Evolutionary conservation across 2,888 invertebrate species (phyloP).

Genomic region (Drosophila sordidula): DNA sequence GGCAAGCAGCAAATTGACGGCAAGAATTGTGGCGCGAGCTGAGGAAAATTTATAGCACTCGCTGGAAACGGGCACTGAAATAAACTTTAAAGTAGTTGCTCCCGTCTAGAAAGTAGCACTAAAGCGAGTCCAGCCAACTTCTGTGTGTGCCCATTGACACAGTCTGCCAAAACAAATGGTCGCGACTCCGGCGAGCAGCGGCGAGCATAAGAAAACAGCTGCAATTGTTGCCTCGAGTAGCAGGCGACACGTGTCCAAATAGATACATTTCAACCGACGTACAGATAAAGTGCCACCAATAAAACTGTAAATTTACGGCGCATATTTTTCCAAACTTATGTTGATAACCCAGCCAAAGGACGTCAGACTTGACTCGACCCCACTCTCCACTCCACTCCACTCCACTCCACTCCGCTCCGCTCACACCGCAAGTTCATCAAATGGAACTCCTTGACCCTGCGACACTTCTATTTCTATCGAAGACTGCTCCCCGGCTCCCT

Average conservation of each 20-base stretch:
- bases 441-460: slow-evolving; percentile 60
- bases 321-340: slow-evolving; percentile 70
- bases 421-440: slow-evolving; percentile 56
- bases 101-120: slow-evolving; percentile 1
- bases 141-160: slow-evolving; percentile 43
- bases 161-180: slow-evolving; percentile 61
- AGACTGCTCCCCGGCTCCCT: slow-evolving; percentile 7
- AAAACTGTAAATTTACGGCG: slow-evolving; percentile 61
- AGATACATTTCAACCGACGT: slow-evolving; percentile 41
- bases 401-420: slow-evolving; percentile 5
- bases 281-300: slow-evolving; percentile 56
- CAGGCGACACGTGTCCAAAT: slow-evolving; percentile 66
- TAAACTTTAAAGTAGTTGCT: slow-evolving; percentile 52
- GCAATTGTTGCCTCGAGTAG: slow-evolving; percentile 57
- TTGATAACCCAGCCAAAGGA: slow-evolving; percentile 33
- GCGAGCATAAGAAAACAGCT: slow-evolving; percentile 30
- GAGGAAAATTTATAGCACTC: slow-evolving; percentile 57
- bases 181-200: slow-evolving; percentile 24
- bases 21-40: slow-evolving; percentile 34
- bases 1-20: slow-evolving; percentile 50
- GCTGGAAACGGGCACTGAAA: slow-evolving; percentile 27
- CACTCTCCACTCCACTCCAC: neutral
- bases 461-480: slow-evolving; percentile 3
- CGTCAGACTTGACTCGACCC: slow-evolving; percentile 5
- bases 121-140: slow-evolving; percentile 18